Conservation (phyloP, 1,140 invertebrate species). For the Halictus rubicundus region DNA sequence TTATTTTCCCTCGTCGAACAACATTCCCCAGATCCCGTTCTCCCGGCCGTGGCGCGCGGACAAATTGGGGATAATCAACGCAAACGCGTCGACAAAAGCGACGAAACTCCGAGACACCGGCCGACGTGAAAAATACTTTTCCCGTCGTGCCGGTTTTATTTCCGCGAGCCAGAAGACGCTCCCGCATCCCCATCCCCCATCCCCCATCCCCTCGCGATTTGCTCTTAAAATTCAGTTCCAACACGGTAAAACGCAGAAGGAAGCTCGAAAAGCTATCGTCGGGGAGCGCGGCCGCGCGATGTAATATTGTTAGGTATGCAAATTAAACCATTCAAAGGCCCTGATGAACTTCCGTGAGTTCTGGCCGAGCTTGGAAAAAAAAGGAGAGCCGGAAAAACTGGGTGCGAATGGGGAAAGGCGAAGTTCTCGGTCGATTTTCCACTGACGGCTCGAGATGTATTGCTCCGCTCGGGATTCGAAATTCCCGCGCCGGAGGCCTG, state of each 20-base stretch:
- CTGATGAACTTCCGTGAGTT: constrained; percentile 65
- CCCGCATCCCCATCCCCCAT: no score
- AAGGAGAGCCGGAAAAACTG: neutral
- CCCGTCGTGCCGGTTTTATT: neutral
- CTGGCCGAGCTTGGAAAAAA: constrained; percentile 46
- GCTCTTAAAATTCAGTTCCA: constrained; percentile 19
- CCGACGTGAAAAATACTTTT: neutral
- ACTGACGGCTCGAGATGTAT: no score
- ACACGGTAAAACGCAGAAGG: constrained; percentile 34
- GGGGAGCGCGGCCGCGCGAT: neutral
- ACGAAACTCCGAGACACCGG: neutral
- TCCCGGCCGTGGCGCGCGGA: neutral
- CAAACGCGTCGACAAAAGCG: constrained; percentile 2
- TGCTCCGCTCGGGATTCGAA: no score
- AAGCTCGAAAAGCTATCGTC: constrained; percentile 53
- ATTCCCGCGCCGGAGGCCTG: no score
- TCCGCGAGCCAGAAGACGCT: neutral
- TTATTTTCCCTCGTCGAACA: constrained; percentile 1
- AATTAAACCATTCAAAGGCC: constrained; percentile 66
- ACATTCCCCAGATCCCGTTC: no score
- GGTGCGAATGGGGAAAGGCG: neutral
- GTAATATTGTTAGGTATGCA: constrained; percentile 66
- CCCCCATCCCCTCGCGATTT: no score
- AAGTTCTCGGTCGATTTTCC: constrained; percentile 23
- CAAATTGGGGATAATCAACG: constrained; percentile 15